These are phyloP conservation scores for Setophaga petechia DNA, from an alignment of 2,113 vertebrate genomes.

Conservation along the genomic window DNA sequence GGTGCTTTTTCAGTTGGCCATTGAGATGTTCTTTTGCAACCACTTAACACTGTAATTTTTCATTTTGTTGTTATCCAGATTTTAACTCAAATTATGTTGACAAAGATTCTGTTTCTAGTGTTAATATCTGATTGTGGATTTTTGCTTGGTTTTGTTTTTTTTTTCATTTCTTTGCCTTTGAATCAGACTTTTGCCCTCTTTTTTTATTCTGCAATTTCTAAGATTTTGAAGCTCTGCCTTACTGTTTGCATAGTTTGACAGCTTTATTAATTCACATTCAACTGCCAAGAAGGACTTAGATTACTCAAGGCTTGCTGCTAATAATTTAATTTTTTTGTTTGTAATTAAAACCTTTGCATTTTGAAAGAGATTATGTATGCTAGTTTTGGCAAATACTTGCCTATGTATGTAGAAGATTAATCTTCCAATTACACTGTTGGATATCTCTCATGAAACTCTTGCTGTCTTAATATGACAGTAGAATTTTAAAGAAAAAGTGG, in stretches of 20 bases:
- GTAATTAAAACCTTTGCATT: neutral
- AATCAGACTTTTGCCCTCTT: neutral
- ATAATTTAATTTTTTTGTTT: neutral
- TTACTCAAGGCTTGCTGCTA: neutral
- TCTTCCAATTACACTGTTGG: neutral
- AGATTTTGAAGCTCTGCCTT: neutral
- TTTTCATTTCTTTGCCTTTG: neutral
- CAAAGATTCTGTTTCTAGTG: neutral
- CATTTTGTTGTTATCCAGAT: neutral
- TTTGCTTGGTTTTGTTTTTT: accelerated
- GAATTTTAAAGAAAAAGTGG: neutral
- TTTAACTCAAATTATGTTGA: neutral
- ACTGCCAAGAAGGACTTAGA: neutral
- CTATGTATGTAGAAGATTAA: neutral
- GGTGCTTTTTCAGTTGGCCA: neutral
- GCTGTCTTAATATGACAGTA: neutral
- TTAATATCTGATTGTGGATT: neutral
- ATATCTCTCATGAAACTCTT: neutral
- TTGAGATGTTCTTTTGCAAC: neutral
- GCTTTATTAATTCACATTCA: neutral
- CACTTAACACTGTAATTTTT: neutral
- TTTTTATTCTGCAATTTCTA: neutral
- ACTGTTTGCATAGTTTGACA: neutral
- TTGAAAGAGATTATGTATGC: neutral
- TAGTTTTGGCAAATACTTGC: neutral